Evolutionary conservation across 2,888 invertebrate genomes (phyloP), one percentile per base, ranked within the genome.

Genomic region (Chrysolina oricalcia): DNA sequence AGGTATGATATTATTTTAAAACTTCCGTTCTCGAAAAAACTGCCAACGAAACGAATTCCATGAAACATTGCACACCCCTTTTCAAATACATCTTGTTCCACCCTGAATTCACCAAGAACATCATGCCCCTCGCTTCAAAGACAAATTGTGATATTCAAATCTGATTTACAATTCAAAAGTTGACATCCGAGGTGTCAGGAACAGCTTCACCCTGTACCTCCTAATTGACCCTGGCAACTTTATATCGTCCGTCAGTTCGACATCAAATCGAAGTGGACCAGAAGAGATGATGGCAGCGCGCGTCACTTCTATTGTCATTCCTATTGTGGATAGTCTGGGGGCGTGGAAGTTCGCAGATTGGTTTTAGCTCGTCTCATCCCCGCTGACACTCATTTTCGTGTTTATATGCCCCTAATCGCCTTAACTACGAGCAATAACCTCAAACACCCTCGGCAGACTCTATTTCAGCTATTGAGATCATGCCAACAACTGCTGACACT

Each of bases 281-380:
- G 71, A 71, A 73, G 53, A 50, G 68, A 71, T 71, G 78, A 77
- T 71, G 70, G 75, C 76, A 77, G 72, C 75, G 77, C 75, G 72
- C 78, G 75, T 73, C 68, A 65, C 21, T 62, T 77, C 74, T 66
- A 77, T 77, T 77, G 78, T 77, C 70, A 62, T 70, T 73, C 69
- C 48, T 74, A 62, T 74, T 72, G 48, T 50, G 50, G 65, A 46
- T 53, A 48, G 15, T 67, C 50, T 72, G 69, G 70, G 78, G 78
- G 78, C 75, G 76, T 77, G 75, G 70, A 75, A 84, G 79, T 77
- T 82, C 80, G 79, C 81, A 85, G 84, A 87, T 87, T 87, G 87
- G 85, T 87, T 86, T 85, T 86, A 83, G 82, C 82, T 85, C 82
- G 80, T 83, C 80, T 82, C 81, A 82, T 82, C 83, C 82, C 81